A percentile compares a stretch with the other conserved stretches of the same genome.
These are phyloP conservation scores for Oscheius sp. DNA, from an alignment of 2,888 invertebrate genomes.

Conservation along the genomic window DNA sequence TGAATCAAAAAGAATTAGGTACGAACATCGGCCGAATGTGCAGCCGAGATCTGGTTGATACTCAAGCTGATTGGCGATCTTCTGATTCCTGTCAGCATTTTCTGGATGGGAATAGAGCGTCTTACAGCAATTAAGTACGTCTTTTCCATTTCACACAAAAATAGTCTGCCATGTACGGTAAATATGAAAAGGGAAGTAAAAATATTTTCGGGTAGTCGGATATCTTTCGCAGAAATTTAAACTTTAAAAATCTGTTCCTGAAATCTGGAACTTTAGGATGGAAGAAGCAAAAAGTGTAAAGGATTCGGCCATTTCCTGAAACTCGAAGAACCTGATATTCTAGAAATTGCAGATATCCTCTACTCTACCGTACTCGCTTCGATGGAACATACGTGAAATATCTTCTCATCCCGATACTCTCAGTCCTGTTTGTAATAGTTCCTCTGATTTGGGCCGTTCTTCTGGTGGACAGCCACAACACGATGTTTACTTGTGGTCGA, in stretches of 20 bases:
- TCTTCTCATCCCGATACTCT: slow-evolving; percentile 38
- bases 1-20: too few species aligned
- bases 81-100: slow-evolving; percentile 48
- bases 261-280: too few species aligned
- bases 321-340: too few species aligned
- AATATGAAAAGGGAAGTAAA: too few species aligned
- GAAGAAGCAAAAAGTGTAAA: too few species aligned
- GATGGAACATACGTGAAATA: slow-evolving; percentile 51
- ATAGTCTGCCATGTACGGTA: too few species aligned
- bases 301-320: too few species aligned
- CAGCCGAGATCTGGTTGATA: slow-evolving; percentile 52
- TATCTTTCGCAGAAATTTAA: neutral
- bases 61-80: slow-evolving; percentile 53
- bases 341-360: slow-evolving; percentile 35
- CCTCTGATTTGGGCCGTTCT: slow-evolving; percentile 45
- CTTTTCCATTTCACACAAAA: neutral
- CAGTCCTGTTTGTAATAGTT: slow-evolving; percentile 40
- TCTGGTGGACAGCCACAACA: slow-evolving; percentile 40
- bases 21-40: slow-evolving; percentile 52
- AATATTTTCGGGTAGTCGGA: too few species aligned
- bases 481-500: slow-evolving; percentile 53
- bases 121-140: slow-evolving; percentile 43
- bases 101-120: slow-evolving; percentile 58
- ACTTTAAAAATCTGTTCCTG: neutral
- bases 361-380: slow-evolving; percentile 48